Evolutionary conservation across 2,113 vertebrate genomes (phyloP), one percentile per base, ranked within the genome.

Genomic region (Scomber scombrus): DNA sequence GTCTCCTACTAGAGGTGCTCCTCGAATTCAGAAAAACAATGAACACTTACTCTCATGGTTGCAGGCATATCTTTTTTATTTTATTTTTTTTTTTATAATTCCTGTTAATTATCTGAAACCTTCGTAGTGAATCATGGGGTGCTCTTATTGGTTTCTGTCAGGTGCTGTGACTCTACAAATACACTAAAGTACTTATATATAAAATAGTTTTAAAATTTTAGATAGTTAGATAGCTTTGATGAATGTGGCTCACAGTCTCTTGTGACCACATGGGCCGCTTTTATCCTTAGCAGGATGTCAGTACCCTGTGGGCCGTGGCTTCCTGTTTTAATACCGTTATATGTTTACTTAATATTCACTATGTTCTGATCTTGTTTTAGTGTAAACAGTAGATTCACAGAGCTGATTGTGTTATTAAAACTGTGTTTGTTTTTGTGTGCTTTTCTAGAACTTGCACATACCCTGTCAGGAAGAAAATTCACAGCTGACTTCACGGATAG

Each of bases 391-490:
- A 5, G 7, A 46, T 62, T 63, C n/a, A 11, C 40, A 55, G 14
- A 62, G 6, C 23, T 13, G 2, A 49, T 63, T 49, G 0, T 52
- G 46, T 8, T 3, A 55, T 56, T 70, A 11, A 51, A 43, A 15
- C 0, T 40, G 45, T 40, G 9, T 72, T 66, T 79, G 58, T 71
- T 49, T 71, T 21, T 77, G 57, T 69, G 26, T 84, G 21, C 78
- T 31, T 21, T 40, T 40, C 34, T 78, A 97, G 97, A 93, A 87
- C 67, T 83, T 97, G 67, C 88, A 94, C 11, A 93, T 97, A 68
- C 96, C 96, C 51, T 94, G 93, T 9, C 94, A 94, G 93, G 95
- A 96, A 19, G 94, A 96, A 18, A 93, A 93, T 54, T 91, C 95
- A 26, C 91, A 92, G 77, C 19, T 98, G 81, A 85, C 96, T 19